A percentile compares a stretch with the other conserved stretches of the same genome.
Evolutionary conservation across 2,888 invertebrate genomes (phyloP).

Genomic region (Tyria jacobaeae): DNA sequence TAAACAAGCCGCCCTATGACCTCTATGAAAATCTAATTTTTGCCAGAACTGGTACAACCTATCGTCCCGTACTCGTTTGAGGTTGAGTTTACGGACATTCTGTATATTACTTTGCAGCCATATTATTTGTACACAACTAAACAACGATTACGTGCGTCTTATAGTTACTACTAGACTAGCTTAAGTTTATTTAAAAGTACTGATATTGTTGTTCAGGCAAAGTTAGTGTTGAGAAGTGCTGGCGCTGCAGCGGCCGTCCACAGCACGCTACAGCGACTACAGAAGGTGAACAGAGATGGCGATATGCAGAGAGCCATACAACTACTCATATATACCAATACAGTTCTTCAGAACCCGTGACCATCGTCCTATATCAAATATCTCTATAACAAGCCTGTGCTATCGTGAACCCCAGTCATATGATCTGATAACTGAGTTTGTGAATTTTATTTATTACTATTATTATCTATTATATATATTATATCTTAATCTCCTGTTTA

Average conservation of each 20-base stretch:
- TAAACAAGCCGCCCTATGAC: too few relatives aligned
- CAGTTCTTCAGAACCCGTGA: conserved; percentile 65
- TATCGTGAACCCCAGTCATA: conserved; percentile 25
- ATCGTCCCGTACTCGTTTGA: too few relatives aligned
- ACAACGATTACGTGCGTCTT: too few relatives aligned
- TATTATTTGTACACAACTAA: too few relatives aligned
- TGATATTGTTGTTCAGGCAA: too few relatives aligned
- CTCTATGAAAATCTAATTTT: too few relatives aligned
- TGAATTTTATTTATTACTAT: conserved; percentile 28
- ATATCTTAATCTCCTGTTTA: conserved; percentile 28
- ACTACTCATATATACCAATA: conserved; percentile 73
- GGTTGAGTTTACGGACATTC: too few relatives aligned
- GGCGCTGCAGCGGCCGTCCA: conserved; percentile 71
- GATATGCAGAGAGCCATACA: conserved; percentile 65
- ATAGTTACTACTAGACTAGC: too few relatives aligned
- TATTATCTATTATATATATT: too few relatives aligned
- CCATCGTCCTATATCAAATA: neutral
- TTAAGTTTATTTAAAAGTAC: too few relatives aligned
- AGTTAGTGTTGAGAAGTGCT: conserved; percentile 73
- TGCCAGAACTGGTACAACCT: too few relatives aligned
- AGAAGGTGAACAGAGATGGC: conserved; percentile 50
- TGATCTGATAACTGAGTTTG: conserved; percentile 31
- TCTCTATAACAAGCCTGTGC: conserved; percentile 11
- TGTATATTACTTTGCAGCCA: too few relatives aligned
- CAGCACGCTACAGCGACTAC: conserved; percentile 64